Evolutionary conservation across 2,113 vertebrate genomes (phyloP).

Genomic region (Marmota monax): DNA sequence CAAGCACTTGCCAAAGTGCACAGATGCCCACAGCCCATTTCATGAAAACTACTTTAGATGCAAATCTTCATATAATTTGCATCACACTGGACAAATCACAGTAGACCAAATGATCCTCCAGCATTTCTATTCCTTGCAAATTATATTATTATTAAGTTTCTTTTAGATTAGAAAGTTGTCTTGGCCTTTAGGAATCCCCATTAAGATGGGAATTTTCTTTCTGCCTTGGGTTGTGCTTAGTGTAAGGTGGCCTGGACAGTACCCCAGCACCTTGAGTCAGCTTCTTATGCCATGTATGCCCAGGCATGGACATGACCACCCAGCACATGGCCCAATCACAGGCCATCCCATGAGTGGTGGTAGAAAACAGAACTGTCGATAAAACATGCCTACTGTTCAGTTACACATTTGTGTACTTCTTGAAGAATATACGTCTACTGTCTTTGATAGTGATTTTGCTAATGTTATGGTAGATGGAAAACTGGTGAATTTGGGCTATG

Average conservation of each 20-base stretch:
- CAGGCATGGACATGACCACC: background rate
- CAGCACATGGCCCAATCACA: constrained; percentile 86
- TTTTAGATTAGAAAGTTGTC: background rate
- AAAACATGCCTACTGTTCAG: constrained; percentile 94
- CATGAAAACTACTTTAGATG: background rate
- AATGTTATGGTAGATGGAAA: constrained; percentile 91
- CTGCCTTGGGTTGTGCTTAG: constrained; percentile 75
- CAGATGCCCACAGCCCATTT: background rate
- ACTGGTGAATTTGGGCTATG: constrained; percentile 91
- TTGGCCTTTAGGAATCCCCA: background rate
- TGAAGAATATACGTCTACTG: constrained; percentile 92
- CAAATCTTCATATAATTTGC: background rate
- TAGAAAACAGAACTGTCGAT: constrained; percentile 92
- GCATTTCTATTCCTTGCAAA: background rate
- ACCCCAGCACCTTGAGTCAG: background rate
- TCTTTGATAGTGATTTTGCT: constrained; percentile 89
- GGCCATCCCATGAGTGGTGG: constrained; percentile 93
- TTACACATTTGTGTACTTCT: constrained; percentile 93
- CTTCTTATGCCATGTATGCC: background rate
- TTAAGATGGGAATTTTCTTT: constrained; percentile 52
- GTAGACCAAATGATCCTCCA: background rate
- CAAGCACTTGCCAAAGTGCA: background rate
- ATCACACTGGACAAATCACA: background rate
- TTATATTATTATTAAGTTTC: background rate
- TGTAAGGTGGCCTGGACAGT: background rate